These are phyloP conservation scores for Danio jaintianensis DNA, from an alignment of 2,797 vertebrate species.

Conservation along the genomic window DNA sequence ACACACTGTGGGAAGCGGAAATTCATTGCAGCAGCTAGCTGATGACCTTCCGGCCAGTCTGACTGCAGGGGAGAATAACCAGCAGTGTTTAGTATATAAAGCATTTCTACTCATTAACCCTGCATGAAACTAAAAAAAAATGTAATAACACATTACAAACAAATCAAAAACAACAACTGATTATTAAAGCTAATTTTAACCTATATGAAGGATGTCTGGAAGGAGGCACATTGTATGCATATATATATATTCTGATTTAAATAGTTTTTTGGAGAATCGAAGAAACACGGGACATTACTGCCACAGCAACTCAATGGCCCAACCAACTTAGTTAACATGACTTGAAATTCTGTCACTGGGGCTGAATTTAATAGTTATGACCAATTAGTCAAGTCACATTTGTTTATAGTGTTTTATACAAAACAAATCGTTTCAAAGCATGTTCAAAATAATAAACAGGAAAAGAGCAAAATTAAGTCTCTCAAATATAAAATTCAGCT, in stretches of 20 bases:
- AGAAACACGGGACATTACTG: too few species aligned
- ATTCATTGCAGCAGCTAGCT: slow-evolving; percentile 93
- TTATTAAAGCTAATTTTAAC: not conserved
- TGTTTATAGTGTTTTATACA: too few species aligned
- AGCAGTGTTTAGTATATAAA: not conserved
- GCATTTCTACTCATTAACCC: not conserved
- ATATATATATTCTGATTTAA: not conserved
- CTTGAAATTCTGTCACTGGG: not conserved
- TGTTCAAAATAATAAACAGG: too few species aligned
- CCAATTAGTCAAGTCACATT: too few species aligned
- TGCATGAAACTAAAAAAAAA: not conserved
- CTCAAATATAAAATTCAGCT: too few species aligned
- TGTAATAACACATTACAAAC: not conserved
- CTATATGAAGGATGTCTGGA: not conserved
- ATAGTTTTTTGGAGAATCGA: not conserved
- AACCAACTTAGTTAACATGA: not conserved
- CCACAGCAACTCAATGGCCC: not conserved
- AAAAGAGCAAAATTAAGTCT: too few species aligned
- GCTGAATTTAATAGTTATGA: not conserved
- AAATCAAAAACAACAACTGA: not conserved
- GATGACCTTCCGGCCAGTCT: slow-evolving; percentile 95
- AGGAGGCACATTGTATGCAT: too few species aligned
- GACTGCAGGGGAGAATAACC: slow-evolving; percentile 72
- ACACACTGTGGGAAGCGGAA: slow-evolving; percentile 98
- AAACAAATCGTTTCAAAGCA: too few species aligned